These are phyloP conservation scores for Eledona agricola DNA, from an alignment of 2,888 invertebrate genomes.

Conservation along the genomic window DNA sequence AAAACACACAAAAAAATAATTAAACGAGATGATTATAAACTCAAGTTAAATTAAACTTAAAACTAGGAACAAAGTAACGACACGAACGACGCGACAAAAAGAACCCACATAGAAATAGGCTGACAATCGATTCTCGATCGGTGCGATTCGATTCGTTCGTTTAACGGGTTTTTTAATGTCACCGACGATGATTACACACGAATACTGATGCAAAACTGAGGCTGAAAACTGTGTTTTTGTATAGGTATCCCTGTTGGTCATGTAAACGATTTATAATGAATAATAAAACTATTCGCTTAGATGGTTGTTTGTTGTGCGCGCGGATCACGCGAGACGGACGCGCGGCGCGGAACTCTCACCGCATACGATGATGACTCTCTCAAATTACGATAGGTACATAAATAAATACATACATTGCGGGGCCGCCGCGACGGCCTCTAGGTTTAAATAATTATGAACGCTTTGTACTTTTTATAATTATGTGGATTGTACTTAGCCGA, in stretches of 20 bases:
- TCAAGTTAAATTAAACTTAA: background rate
- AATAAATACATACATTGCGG: background rate
- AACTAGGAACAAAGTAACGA: conserved; percentile 7
- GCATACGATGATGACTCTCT: conserved; percentile 10
- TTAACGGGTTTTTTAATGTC: conserved; percentile 37
- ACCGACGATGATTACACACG: conserved; percentile 46
- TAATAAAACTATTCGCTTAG: conserved; percentile 55
- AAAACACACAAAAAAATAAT: conserved; percentile 14
- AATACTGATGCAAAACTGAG: conserved; percentile 46
- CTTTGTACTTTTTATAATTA: conserved; percentile 63
- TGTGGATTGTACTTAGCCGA: conserved; percentile 56
- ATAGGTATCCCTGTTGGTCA: conserved; percentile 54
- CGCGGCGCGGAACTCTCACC: conserved; percentile 30
- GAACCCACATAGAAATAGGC: conserved; percentile 49
- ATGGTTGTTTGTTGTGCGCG: conserved; percentile 54
- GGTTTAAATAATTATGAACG: conserved; percentile 53
- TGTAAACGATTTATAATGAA: conserved; percentile 52
- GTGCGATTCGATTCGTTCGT: conserved; percentile 33
- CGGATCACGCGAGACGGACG: conserved; percentile 41
- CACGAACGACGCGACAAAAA: conserved; percentile 4
- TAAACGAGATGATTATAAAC: too few relatives aligned
- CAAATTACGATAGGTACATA: background rate
- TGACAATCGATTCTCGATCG: conserved; percentile 53
- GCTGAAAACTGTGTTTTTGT: conserved; percentile 49
- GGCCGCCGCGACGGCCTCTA: conserved; percentile 36